phyloP scores from a whole-genome alignment of 2,797 vertebrate species.

The Paramormyrops hopkinsi region DNA sequence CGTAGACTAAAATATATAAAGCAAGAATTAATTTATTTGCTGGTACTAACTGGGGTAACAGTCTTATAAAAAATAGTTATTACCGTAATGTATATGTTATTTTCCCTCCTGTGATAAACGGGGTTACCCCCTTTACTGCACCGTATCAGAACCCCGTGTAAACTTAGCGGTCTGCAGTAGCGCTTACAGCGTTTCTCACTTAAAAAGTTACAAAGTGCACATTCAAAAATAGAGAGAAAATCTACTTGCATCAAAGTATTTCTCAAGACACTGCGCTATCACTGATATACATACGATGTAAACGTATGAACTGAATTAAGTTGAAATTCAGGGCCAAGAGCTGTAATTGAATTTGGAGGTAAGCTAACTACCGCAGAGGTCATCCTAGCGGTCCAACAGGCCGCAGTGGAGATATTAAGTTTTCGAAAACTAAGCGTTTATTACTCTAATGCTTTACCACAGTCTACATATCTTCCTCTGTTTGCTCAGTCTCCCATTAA shows the following conservation, averaged over 20 bases:
- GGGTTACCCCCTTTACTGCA: background rate
- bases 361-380: background rate
- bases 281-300: background rate
- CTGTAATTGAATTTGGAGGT: background rate
- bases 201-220: background rate
- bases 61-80: background rate
- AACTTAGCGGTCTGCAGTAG: background rate
- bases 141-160: background rate
- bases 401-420: background rate
- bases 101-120: background rate
- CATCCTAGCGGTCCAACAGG: background rate
- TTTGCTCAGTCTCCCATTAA: background rate
- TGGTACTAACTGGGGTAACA: background rate
- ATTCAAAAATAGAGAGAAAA: background rate
- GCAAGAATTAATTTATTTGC: background rate
- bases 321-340: background rate
- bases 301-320: background rate
- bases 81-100: background rate
- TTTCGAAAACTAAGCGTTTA: background rate
- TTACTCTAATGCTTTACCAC: background rate
- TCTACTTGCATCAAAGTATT: background rate
- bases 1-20: background rate
- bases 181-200: background rate
- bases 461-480: background rate
- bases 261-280: background rate